Evolutionary conservation across 2,797 vertebrate species (phyloP).

Genomic region (Gallirallus australis): DNA sequence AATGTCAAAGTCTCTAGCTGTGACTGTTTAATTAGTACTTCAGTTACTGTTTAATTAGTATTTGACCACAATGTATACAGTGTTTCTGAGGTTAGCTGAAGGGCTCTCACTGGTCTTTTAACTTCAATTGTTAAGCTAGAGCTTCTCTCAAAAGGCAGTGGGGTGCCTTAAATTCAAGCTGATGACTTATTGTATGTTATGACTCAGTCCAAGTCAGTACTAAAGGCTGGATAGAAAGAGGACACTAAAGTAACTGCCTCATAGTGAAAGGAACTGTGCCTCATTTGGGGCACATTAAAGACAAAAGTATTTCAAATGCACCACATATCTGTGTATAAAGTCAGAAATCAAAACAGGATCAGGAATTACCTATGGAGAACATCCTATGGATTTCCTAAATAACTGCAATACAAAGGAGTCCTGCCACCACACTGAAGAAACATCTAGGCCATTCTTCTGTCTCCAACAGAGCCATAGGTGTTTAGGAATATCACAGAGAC

Average conservation of each 20-base stretch:
- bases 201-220: background rate
- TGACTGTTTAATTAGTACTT: slow-evolving; percentile 44
- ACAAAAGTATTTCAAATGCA: background rate
- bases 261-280: background rate
- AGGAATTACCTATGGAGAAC: background rate
- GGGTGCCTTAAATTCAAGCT: background rate
- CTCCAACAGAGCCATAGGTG: background rate
- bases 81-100: background rate
- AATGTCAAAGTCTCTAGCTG: background rate
- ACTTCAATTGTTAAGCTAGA: background rate
- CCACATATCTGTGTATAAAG: background rate
- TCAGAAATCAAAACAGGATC: background rate
- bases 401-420: background rate
- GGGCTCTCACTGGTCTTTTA: background rate
- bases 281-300: background rate
- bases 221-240: background rate
- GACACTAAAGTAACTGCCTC: background rate
- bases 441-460: background rate
- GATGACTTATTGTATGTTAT: background rate
- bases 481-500: background rate
- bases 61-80: background rate
- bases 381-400: background rate
- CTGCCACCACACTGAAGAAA: background rate
- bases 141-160: background rate
- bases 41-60: slow-evolving; percentile 35